Evolutionary conservation across 2,888 invertebrate species (phyloP), one percentile per base, ranked within the genome.

Genomic region (Athripsodes cinereus): DNA sequence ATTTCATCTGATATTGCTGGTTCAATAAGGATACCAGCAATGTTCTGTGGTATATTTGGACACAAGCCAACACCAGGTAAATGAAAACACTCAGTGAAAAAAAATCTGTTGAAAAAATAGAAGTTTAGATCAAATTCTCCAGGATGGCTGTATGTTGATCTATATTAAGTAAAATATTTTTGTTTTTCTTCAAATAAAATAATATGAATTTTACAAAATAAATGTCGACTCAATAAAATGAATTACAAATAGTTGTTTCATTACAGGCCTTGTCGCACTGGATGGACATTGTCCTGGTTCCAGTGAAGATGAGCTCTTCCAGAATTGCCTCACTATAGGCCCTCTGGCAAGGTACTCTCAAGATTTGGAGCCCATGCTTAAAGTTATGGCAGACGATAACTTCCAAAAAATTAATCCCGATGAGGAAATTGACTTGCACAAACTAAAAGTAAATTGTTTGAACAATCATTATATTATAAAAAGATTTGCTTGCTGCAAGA

Each of bases 1-100:
- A 74, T 94, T 64, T 88, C 90, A 2, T 92, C 92, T 0, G 95
- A 95, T 72, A 84, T 94, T 66, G 92, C 87, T 8, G 95, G 95
- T 52, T 92, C 92, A 53, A 91, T 94, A 65, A 81, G 95, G 22
- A 76, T 94, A 68, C 95, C 95, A 0, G 81, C 88, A n/a, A 82
- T 88, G 64, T 92, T 88, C 72, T 90, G 87, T 73, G 94, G 95
- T 1, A 77, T 95, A 35, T 94, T 89, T 72, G 94, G 93, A 0
- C 92, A 93, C 71, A 93, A 93, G 68, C 88, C 92, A 2, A 86
- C 90, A 46, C 80, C 85, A 2, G 83, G 90, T 82, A 69, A n/a
- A 40, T 40, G 13, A 40, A 8, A 40, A 26, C n/a, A n/a, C n/a
- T n/a, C n/a, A n/a, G n/a, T n/a, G n/a, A n/a, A n/a, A n/a, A n/a